Evolutionary conservation across 2,888 invertebrate genomes (phyloP).

Genomic region (Drosophila acutilabella): DNA sequence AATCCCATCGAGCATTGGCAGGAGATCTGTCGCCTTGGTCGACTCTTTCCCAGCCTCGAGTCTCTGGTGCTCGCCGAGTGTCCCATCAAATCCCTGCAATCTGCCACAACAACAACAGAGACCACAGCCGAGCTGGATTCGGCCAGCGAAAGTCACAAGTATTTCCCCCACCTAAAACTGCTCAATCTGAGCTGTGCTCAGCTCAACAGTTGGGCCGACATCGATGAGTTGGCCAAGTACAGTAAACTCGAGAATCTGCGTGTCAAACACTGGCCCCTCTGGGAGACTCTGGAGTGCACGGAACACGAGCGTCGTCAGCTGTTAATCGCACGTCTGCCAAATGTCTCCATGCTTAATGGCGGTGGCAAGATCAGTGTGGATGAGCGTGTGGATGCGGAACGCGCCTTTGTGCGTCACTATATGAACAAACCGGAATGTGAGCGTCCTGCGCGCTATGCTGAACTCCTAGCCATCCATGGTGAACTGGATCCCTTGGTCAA

Average conservation of each 20-base stretch:
- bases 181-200: slow-evolving; percentile 94
- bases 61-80: slow-evolving; percentile 94
- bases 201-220: slow-evolving; percentile 94
- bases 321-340: slow-evolving; percentile 94
- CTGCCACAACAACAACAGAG: slow-evolving; percentile 83
- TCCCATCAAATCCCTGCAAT: slow-evolving; percentile 87
- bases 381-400: slow-evolving; percentile 96
- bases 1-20: slow-evolving; percentile 94
- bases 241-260: slow-evolving; percentile 93
- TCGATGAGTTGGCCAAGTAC: slow-evolving; percentile 93
- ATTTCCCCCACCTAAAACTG: slow-evolving; percentile 87
- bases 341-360: slow-evolving; percentile 94
- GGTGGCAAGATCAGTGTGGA: slow-evolving; percentile 93
- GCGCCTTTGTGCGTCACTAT: slow-evolving; percentile 96
- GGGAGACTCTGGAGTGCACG: slow-evolving; percentile 92
- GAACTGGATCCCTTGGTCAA: slow-evolving; percentile 95
- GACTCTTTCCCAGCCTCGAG: slow-evolving; percentile 94
- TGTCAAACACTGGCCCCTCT: slow-evolving; percentile 89
- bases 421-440: slow-evolving; percentile 95
- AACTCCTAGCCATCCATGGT: slow-evolving; percentile 93
- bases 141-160: slow-evolving; percentile 82
- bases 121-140: slow-evolving; percentile 85
- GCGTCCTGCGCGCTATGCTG: slow-evolving; percentile 91
- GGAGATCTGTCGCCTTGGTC: slow-evolving; percentile 93
- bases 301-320: slow-evolving; percentile 95